These are phyloP conservation scores for Linyphia triangularis DNA, from an alignment of 2,888 invertebrate genomes.

Conservation along the genomic window DNA sequence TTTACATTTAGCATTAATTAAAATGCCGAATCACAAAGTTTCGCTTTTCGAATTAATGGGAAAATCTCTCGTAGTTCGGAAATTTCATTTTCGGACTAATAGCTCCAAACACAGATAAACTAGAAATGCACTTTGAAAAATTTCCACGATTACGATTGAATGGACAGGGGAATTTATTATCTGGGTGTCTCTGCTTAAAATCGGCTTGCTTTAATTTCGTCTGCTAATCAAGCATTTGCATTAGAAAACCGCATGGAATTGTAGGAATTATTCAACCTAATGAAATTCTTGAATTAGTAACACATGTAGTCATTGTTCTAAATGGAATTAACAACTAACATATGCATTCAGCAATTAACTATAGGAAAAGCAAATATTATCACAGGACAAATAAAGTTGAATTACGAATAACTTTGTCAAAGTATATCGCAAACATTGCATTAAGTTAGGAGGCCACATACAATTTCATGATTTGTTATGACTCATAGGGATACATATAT, in stretches of 20 bases:
- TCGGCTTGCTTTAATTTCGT: not conserved
- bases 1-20: conserved; percentile 54
- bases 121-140: not conserved
- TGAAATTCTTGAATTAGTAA: not conserved
- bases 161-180: conserved; percentile 21
- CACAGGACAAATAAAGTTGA: not conserved
- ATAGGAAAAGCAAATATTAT: not conserved
- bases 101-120: conserved; percentile 36
- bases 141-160: not conserved
- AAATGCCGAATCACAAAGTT: conserved; percentile 58
- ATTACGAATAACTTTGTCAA: no score
- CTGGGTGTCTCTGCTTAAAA: not conserved
- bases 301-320: not conserved
- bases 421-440: no score
- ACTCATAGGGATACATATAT: no score
- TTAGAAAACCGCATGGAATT: not conserved
- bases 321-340: not conserved
- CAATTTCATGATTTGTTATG: no score
- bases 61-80: conserved; percentile 8
- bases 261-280: not conserved
- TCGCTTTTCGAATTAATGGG: conserved; percentile 36
- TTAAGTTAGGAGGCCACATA: no score
- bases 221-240: not conserved
- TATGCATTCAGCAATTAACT: not conserved
- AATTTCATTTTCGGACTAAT: conserved; percentile 51